phyloP scores from a whole-genome alignment of 2,113 vertebrate genomes.

The Malaclemys terrapin region DNA sequence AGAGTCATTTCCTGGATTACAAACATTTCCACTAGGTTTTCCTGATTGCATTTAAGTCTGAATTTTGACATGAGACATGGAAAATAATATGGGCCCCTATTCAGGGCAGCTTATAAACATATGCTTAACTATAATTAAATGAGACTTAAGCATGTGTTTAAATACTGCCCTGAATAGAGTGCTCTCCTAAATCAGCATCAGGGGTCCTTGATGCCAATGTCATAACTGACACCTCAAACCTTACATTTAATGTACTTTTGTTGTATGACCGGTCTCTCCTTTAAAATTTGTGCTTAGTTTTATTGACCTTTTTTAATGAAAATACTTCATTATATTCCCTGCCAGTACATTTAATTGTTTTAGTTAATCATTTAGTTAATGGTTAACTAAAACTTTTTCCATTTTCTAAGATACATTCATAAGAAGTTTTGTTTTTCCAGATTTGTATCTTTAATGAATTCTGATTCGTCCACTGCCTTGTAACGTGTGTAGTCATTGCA shows the following conservation, averaged over 20 bases:
- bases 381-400: background rate
- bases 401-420: background rate
- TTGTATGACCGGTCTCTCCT: background rate
- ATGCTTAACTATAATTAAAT: background rate
- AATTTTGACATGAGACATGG: background rate
- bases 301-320: too few relatives aligned
- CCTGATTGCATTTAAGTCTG: background rate
- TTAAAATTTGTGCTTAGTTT: background rate
- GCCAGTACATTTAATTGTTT: background rate
- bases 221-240: background rate
- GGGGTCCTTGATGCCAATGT: background rate
- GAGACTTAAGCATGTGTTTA: background rate
- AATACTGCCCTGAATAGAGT: background rate
- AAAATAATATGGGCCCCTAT: background rate
- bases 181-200: background rate
- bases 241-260: background rate
- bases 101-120: background rate
- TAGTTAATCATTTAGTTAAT: background rate
- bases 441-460: background rate
- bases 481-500: background rate
- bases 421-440: background rate
- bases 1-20: background rate
- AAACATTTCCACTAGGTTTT: background rate
- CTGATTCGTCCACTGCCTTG: background rate
- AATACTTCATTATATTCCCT: background rate